phyloP scores from a whole-genome alignment of 2,888 invertebrate species.

The Herminia tarsipennalis region DNA sequence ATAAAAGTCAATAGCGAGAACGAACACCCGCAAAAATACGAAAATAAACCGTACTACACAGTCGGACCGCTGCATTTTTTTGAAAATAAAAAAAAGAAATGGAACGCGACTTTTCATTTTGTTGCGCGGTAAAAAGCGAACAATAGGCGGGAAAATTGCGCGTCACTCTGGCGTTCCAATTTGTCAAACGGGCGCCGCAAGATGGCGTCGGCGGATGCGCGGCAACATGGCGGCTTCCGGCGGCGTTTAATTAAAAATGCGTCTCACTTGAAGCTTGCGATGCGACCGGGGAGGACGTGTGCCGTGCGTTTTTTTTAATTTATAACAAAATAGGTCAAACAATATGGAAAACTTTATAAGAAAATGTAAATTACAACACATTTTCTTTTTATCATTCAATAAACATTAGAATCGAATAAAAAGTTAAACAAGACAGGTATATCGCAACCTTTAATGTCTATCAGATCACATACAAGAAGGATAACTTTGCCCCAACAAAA shows the following conservation, averaged over 20 bases:
- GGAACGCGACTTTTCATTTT: constrained; percentile 82
- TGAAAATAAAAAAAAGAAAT: constrained; percentile 71
- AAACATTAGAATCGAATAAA: not conserved
- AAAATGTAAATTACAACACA: not conserved
- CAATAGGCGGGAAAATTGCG: constrained; percentile 85
- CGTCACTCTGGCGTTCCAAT: constrained; percentile 85
- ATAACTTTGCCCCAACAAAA: constrained; percentile 24
- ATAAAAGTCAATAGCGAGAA: constrained; percentile 71
- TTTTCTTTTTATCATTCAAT: not conserved
- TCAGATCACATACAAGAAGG: not conserved
- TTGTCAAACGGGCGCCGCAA: constrained; percentile 83
- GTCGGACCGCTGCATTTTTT: constrained; percentile 66
- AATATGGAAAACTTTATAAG: constrained; percentile 15
- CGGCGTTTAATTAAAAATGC: constrained; percentile 82
- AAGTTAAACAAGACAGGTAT: too few species aligned
- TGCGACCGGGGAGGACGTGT: constrained; percentile 57
- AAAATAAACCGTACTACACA: constrained; percentile 57
- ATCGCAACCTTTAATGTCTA: too few species aligned
- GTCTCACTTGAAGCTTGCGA: constrained; percentile 74
- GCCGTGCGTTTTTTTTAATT: constrained; percentile 40
- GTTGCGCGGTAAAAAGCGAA: constrained; percentile 81
- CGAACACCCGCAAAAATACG: constrained; percentile 63
- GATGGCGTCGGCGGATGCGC: constrained; percentile 77
- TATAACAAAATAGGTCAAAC: constrained; percentile 45
- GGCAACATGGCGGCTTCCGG: constrained; percentile 78